A percentile compares a stretch with the other conserved stretches of the same genome.
Conservation (phyloP, 2,888 invertebrate genomes). For the Drosophila siamana region DNA sequence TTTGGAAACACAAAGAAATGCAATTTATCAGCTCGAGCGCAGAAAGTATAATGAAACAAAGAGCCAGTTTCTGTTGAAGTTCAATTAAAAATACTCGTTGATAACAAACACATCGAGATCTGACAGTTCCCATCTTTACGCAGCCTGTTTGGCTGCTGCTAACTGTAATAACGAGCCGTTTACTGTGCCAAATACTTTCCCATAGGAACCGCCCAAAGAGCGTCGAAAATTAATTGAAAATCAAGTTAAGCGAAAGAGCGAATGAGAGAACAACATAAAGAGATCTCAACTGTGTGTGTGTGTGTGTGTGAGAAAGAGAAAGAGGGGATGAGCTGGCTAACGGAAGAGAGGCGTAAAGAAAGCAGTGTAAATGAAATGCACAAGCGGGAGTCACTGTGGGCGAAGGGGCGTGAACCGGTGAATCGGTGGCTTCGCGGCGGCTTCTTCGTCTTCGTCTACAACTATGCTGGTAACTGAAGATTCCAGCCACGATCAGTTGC, state of each 20-base stretch:
- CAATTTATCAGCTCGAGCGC: not conserved
- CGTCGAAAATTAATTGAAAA: slow-evolving; percentile 66
- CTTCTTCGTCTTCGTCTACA: slow-evolving; percentile 45
- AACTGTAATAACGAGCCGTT: slow-evolving; percentile 77
- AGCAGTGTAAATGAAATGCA: slow-evolving; percentile 64
- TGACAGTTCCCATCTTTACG: not conserved
- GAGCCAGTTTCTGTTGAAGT: not conserved
- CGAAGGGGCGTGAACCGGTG: not conserved
- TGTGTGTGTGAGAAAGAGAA: slow-evolving; percentile 3
- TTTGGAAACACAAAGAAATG: not conserved
- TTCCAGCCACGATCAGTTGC: slow-evolving; percentile 82
- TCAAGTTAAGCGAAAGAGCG: slow-evolving; percentile 46
- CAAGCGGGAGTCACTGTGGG: slow-evolving; percentile 24
- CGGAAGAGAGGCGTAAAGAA: slow-evolving; percentile 60
- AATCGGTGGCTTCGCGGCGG: slow-evolving; percentile 24
- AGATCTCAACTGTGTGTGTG: not conserved
- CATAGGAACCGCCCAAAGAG: slow-evolving; percentile 65
- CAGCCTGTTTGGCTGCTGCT: slow-evolving; percentile 52
- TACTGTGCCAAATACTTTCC: slow-evolving; percentile 79
- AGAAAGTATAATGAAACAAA: not conserved
- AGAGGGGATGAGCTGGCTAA: slow-evolving; percentile 2
- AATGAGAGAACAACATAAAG: slow-evolving; percentile 13
- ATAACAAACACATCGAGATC: not conserved
- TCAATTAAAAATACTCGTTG: not conserved
- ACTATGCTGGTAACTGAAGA: slow-evolving; percentile 83